Percentiles rank a stretch among this genome's conserved stretches.
These are phyloP conservation scores for Trididemnum miniatum DNA, from an alignment of 23 tunicate genomes.

Conservation along the genomic window DNA sequence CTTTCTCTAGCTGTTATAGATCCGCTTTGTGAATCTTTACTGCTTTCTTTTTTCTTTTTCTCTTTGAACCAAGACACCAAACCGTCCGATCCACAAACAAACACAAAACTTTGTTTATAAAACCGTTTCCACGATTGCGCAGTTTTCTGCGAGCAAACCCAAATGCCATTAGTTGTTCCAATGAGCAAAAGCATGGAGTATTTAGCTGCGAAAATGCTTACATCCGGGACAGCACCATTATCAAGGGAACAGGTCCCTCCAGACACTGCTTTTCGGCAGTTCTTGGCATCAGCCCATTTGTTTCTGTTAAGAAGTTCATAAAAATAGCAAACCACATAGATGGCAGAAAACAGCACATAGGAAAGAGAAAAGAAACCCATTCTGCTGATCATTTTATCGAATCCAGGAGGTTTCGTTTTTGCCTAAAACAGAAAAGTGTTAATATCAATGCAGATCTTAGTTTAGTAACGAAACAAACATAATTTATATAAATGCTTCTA, in stretches of 20 bases:
- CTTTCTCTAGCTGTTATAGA: neutral
- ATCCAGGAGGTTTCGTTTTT: conserved; percentile 57
- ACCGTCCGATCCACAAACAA: conserved; percentile 32
- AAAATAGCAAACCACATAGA: conserved; percentile 81
- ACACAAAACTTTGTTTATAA: conserved; percentile 55
- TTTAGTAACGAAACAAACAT: no score
- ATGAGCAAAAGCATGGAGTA: conserved; percentile 71
- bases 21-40: neutral
- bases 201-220: conserved; percentile 59
- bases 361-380: conserved; percentile 82
- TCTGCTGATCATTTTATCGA: conserved; percentile 75
- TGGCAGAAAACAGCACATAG: conserved; percentile 85
- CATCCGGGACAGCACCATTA: conserved; percentile 27
- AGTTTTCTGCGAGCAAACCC: conserved; percentile 95
- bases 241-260: neutral
- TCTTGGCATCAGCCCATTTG: conserved; percentile 65
- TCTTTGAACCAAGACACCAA: neutral
- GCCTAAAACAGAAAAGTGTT: conserved; percentile 28
- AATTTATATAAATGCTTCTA: no score
- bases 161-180: conserved; percentile 83
- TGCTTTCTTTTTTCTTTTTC: conserved; percentile 1
- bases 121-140: conserved; percentile 72
- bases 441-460: no score
- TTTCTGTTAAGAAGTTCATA: conserved; percentile 78
- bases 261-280: conserved; percentile 45